Conservation (phyloP, 2,113 vertebrate species). For the Rostratula benghalensis region DNA sequence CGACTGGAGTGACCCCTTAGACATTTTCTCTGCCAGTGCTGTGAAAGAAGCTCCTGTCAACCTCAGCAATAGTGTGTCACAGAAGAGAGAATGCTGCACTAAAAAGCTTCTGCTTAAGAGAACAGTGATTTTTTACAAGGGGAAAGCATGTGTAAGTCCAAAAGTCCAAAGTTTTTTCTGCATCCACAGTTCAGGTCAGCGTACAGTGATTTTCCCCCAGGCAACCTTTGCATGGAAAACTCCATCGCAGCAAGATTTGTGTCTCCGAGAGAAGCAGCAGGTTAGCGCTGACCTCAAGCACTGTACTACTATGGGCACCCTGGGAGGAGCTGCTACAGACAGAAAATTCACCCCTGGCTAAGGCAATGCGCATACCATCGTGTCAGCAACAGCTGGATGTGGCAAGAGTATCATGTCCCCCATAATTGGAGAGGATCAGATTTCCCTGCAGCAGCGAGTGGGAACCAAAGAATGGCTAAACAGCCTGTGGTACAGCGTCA, state of each 20-base stretch:
- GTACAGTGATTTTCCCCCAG: background rate
- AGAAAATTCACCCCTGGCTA: background rate
- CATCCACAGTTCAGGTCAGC: background rate
- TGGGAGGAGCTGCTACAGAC: background rate
- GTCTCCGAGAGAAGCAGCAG: background rate
- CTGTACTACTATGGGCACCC: accelerated
- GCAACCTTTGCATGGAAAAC: background rate
- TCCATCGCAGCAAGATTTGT: background rate
- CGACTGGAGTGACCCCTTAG: background rate
- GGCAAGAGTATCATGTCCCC: background rate
- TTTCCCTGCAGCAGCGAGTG: background rate
- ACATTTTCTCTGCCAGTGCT: background rate
- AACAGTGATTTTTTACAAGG: background rate
- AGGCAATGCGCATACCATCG: background rate
- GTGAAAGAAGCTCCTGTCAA: background rate
- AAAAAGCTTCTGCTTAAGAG: background rate
- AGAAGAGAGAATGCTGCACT: background rate
- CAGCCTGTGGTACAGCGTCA: background rate
- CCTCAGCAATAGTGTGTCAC: background rate
- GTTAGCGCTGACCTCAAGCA: background rate
- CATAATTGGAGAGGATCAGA: background rate
- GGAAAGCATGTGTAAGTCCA: background rate
- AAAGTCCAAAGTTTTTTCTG: background rate
- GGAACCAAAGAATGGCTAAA: background rate
- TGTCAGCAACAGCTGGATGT: slow-evolving; percentile 20